These are phyloP conservation scores for Stegodyphus dumicola DNA, from an alignment of 1,140 invertebrate genomes.

Conservation along the genomic window DNA sequence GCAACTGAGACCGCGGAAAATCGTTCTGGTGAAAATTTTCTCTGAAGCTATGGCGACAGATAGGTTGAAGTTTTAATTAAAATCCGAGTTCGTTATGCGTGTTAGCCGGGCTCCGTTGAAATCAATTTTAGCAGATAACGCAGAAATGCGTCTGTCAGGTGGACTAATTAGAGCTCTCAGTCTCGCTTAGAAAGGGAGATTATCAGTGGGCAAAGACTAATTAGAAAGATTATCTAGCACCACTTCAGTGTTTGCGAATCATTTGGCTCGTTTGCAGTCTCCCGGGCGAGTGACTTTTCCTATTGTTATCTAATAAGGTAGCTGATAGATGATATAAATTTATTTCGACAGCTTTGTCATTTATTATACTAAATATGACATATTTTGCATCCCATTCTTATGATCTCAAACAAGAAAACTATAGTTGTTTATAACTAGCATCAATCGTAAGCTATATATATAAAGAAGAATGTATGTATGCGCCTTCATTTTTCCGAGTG, in stretches of 20 bases:
- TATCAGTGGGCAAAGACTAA: slow-evolving; percentile 27
- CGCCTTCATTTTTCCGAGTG: no score
- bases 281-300: no score
- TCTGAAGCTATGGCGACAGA: slow-evolving; percentile 3
- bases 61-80: slow-evolving; percentile 36
- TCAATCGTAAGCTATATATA: no score
- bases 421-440: no score
- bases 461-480: no score
- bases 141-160: slow-evolving; percentile 22
- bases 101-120: slow-evolving; percentile 19
- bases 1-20: background rate
- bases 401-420: no score
- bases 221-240: slow-evolving; percentile 34
- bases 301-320: no score
- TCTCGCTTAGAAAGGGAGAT: slow-evolving; percentile 30
- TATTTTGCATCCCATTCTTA: no score
- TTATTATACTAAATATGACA: no score
- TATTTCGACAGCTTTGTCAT: no score
- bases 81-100: slow-evolving; percentile 12
- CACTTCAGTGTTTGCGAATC: background rate
- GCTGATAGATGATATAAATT: no score
- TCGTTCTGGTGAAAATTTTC: slow-evolving; percentile 15
- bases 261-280: slow-evolving; percentile 55
- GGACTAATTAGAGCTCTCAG: slow-evolving; percentile 27
- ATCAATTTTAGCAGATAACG: slow-evolving; percentile 29